Base-by-base conservation (phyloP, 2,888 invertebrate species). In the Druceiella hillmani region DNA sequence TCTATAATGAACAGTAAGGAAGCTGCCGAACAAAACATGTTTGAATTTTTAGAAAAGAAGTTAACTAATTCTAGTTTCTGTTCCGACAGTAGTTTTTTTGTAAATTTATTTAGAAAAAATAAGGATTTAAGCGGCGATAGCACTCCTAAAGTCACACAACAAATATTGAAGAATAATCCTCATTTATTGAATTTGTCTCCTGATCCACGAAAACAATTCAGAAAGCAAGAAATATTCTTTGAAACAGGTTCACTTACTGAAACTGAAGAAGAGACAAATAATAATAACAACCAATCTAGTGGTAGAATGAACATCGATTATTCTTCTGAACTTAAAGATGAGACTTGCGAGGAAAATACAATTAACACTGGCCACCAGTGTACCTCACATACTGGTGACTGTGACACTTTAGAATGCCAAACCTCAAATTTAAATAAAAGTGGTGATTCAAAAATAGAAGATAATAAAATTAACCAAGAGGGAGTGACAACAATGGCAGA, bases 11-110 rank as follows among this genome's bases (percentile, higher is more conserved):
- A 59, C 12, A 66, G 66, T 15, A 66, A 59, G 52, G 77, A 78
- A 59, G 49, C 61, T 2, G 79, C 78, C 17, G 86, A 87, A 53
- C 70, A 87, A 44, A 75, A 78, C 42, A 76, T 87, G 53, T 90
- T 90, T 62, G 87, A 90, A 54, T 57, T 83, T 4, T 61, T 90
- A 20, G 89, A 90, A 61, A 76, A 80, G 51, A 83, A 83, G 58
- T 82, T 82, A 3, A 69, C 78, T 30, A 71, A 75, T 55, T 82
- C 83, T 13, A 85, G 83, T 54, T 84, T 88, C 49, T 79, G 78
- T 54, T 73, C 83, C 43, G 76, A 80, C 33, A 81, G 79, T 24
- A 82, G 81, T 31, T 75, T 79, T 31, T 74, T 82, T 14, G 61
- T 67, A 35, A 68, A 69, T 11, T 72, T 79, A 44, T 52, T 79